phyloP scores from a whole-genome alignment of 2,888 invertebrate genomes.

The Sthenelais limicola region DNA sequence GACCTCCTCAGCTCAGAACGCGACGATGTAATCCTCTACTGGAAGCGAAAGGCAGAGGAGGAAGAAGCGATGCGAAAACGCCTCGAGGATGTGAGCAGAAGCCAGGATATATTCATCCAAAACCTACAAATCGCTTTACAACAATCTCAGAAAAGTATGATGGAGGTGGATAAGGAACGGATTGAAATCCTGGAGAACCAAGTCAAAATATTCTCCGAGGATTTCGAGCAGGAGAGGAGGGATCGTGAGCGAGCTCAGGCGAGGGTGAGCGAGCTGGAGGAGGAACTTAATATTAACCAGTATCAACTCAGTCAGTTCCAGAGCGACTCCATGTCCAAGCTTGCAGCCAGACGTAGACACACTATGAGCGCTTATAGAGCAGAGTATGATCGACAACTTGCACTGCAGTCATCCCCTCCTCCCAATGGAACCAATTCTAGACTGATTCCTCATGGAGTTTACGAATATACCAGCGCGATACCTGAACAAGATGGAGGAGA shows the following conservation, averaged over 20 bases:
- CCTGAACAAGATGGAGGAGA: too few relatives aligned
- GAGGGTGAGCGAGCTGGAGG: constrained; percentile 3
- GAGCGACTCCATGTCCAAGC: not conserved
- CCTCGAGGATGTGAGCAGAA: not conserved
- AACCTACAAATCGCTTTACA: not conserved
- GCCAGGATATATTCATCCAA: constrained; percentile 5
- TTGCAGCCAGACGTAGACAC: not conserved
- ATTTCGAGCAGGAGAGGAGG: constrained; percentile 18
- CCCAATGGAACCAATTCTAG: not conserved
- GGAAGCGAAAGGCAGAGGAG: constrained; percentile 3
- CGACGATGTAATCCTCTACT: too few relatives aligned
- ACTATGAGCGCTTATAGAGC: constrained; percentile 15
- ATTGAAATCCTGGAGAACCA: constrained; percentile 28
- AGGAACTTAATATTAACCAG: not conserved
- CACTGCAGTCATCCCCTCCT: not conserved
- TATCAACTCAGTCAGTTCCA: constrained; percentile 9
- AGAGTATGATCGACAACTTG: constrained; percentile 10
- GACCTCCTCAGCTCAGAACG: too few relatives aligned
- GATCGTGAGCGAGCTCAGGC: constrained; percentile 27
- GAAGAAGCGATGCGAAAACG: constrained; percentile 1
- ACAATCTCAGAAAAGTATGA: not conserved
- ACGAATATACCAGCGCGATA: not conserved
- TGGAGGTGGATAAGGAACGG: constrained; percentile 1
- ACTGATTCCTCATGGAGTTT: not conserved
- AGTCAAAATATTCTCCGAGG: constrained; percentile 30